phyloP scores from a whole-genome alignment of 2,113 vertebrate species.

The Isichthys henryi region DNA sequence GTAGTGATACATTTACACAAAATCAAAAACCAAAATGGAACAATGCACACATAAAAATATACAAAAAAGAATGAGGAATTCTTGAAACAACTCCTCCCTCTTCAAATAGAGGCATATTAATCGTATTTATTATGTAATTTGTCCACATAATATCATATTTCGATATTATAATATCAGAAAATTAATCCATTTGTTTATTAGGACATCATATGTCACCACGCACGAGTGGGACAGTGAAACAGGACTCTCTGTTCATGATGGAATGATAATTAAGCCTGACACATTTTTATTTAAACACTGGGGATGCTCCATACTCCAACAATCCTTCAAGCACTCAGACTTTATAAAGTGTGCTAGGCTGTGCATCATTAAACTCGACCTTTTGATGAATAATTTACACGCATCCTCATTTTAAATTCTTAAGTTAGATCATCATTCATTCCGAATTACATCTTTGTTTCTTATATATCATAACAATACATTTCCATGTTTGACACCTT shows the following conservation, averaged over 20 bases:
- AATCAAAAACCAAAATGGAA: not conserved
- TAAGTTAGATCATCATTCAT: not conserved
- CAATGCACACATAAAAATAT: not conserved
- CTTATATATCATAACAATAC: not conserved
- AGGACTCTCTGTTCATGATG: not conserved
- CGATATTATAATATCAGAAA: not conserved
- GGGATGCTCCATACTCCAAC: not conserved
- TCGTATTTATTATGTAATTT: too few species aligned
- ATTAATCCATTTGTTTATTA: not conserved
- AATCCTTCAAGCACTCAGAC: not conserved
- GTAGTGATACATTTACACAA: not conserved
- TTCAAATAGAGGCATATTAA: not conserved
- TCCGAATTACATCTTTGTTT: not conserved
- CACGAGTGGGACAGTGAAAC: not conserved
- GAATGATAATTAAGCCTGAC: not conserved
- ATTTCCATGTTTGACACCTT: not conserved
- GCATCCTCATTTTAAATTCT: not conserved
- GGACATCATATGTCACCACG: not conserved
- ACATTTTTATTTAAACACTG: not conserved
- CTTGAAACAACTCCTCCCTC: not conserved
- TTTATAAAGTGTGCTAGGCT: not conserved
- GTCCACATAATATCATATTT: not conserved
- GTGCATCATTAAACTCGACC: not conserved
- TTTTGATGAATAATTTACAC: constrained; percentile 1
- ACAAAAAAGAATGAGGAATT: not conserved